Evolutionary conservation across 2,888 invertebrate species (phyloP).

Genomic region (Epinotia demarniana): DNA sequence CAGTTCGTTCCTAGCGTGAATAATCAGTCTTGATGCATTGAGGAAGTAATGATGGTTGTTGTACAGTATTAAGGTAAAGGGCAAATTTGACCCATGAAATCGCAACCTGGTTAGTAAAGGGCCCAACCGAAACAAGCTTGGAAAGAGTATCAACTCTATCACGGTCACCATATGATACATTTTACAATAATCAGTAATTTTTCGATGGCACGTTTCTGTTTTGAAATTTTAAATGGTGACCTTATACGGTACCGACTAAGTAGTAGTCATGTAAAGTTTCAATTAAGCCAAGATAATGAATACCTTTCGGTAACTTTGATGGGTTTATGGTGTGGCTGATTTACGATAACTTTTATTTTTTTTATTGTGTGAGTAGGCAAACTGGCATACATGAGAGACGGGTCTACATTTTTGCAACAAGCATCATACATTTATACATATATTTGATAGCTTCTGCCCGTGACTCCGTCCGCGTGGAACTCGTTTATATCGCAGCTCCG

Average conservation of each 20-base stretch:
- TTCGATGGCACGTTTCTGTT: background rate
- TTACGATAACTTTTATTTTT: background rate
- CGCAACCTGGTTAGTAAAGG: background rate
- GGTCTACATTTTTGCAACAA: too few species aligned
- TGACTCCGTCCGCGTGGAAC: too few species aligned
- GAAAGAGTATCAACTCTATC: constrained; percentile 6
- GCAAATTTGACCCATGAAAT: constrained; percentile 24
- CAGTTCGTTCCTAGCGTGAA: constrained; percentile 10
- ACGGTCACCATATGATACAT: background rate
- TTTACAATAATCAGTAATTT: background rate
- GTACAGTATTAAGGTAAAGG: constrained; percentile 31
- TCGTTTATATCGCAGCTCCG: too few species aligned
- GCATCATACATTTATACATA: too few species aligned
- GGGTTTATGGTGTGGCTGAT: background rate
- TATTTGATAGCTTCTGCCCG: too few species aligned
- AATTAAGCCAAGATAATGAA: constrained; percentile 19
- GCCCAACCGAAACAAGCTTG: background rate
- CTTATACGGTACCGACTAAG: constrained; percentile 28
- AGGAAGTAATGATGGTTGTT: constrained; percentile 42
- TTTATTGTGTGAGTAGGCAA: background rate
- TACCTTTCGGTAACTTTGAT: background rate
- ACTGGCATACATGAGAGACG: background rate
- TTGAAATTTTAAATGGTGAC: constrained; percentile 5
- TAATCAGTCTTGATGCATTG: constrained; percentile 24
- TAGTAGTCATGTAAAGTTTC: constrained; percentile 25